Evolutionary conservation across 2,113 vertebrate species (phyloP).

Genomic region (Prionailurus viverrinus): DNA sequence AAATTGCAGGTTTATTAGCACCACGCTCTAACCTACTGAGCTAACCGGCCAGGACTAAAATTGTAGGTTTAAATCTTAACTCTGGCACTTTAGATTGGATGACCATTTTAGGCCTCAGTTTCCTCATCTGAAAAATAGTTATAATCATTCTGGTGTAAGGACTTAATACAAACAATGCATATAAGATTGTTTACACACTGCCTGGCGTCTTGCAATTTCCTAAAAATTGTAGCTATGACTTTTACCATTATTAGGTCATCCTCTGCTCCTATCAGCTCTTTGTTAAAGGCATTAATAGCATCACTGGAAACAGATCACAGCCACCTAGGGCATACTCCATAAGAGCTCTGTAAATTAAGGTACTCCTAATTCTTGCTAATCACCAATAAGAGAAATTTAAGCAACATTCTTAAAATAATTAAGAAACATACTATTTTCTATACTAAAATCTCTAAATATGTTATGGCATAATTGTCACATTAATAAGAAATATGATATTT

Average conservation of each 20-base stretch:
- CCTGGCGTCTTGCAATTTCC: not conserved
- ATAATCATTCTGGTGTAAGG: not conserved
- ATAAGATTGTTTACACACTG: not conserved
- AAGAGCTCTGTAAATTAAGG: not conserved
- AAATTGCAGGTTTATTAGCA: not conserved
- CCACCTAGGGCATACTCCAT: not conserved
- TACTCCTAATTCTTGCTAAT: not conserved
- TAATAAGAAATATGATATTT: constrained; percentile 40
- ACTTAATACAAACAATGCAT: not conserved
- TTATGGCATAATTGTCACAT: constrained; percentile 60
- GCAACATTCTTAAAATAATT: constrained; percentile 52
- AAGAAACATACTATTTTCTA: constrained; percentile 43
- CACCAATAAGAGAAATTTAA: not conserved
- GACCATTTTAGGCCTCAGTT: not conserved
- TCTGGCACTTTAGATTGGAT: not conserved
- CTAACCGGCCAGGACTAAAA: not conserved
- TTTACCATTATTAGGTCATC: not conserved
- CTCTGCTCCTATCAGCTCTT: not conserved
- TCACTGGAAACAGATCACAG: not conserved
- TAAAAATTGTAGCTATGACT: not conserved
- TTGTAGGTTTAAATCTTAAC: not conserved
- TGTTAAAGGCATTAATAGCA: not conserved
- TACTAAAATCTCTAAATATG: constrained; percentile 31
- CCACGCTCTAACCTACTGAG: too few relatives aligned
- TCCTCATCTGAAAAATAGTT: not conserved